Evolutionary conservation across 2,797 vertebrate genomes (phyloP).

Genomic region (Cynodonichthys magdalenae): DNA sequence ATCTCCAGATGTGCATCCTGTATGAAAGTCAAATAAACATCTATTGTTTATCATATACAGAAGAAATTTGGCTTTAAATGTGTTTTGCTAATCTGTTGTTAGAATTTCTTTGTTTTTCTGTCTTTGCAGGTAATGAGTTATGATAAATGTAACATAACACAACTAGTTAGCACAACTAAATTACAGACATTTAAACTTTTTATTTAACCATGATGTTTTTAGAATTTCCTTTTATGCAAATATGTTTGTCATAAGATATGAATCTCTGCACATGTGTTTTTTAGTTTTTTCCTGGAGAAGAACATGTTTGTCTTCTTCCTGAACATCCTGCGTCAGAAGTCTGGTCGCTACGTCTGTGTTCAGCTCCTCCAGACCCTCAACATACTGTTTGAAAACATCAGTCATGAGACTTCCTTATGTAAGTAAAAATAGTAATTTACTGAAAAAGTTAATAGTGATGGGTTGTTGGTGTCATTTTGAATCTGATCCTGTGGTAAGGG

Average conservation of each 20-base stretch:
- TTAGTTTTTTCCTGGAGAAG: conserved; percentile 98
- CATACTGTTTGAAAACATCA: conserved; percentile 99
- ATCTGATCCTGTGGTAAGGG: not conserved
- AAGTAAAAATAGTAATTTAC: conserved; percentile 66
- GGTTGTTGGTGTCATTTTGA: not conserved
- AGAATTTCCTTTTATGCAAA: too few relatives aligned
- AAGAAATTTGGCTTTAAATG: too few relatives aligned
- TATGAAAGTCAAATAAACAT: not conserved
- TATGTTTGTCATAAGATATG: too few relatives aligned
- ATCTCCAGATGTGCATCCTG: conserved; percentile 7
- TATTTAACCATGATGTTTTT: too few relatives aligned
- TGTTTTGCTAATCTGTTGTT: too few relatives aligned
- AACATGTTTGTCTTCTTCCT: conserved; percentile 99
- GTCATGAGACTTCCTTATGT: conserved; percentile 98
- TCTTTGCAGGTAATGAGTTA: too few relatives aligned
- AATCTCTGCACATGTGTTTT: conserved; percentile 5
- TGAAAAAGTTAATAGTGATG: not conserved
- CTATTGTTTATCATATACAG: not conserved
- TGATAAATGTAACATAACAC: too few relatives aligned
- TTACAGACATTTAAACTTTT: too few relatives aligned
- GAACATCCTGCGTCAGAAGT: conserved; percentile 97
- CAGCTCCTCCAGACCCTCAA: conserved; percentile 98
- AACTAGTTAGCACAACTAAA: too few relatives aligned
- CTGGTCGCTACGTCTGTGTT: conserved; percentile 97
- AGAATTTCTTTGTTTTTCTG: too few relatives aligned